Conservation (phyloP, 1,140 invertebrate genomes). For the Polypedilum pembai region DNA sequence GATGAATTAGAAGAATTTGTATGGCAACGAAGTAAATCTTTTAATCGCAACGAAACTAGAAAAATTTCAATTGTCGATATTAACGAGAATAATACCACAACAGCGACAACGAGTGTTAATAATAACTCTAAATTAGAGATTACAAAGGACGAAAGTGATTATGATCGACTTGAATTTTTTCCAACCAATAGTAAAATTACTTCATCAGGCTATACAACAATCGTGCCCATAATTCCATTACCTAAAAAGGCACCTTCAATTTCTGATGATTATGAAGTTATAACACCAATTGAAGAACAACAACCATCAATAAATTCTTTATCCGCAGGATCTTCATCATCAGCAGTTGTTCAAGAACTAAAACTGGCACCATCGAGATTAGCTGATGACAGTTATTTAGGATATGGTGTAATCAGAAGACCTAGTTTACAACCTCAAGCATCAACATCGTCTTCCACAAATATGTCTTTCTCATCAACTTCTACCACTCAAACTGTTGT, state of each 20-base stretch:
- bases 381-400: slow-evolving; percentile 68
- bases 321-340: background rate
- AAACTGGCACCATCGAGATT: slow-evolving; percentile 55
- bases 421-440: slow-evolving; percentile 44
- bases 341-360: slow-evolving; percentile 36
- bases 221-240: slow-evolving; percentile 49
- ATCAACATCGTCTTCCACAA: slow-evolving; percentile 36
- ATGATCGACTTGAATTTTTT: slow-evolving; percentile 72
- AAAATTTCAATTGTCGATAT: slow-evolving; percentile 32
- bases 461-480: slow-evolving; percentile 31
- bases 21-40: slow-evolving; percentile 39
- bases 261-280: slow-evolving; percentile 29
- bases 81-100: slow-evolving; percentile 31
- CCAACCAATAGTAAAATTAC: slow-evolving; percentile 59
- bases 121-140: slow-evolving; percentile 8
- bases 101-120: slow-evolving; percentile 38
- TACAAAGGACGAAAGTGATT: slow-evolving; percentile 41
- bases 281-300: slow-evolving; percentile 30
- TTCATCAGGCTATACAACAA: slow-evolving; percentile 57
- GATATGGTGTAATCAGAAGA: slow-evolving; percentile 68
- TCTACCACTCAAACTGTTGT: slow-evolving; percentile 43
- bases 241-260: slow-evolving; percentile 38
- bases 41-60: slow-evolving; percentile 35
- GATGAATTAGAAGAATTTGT: slow-evolving; percentile 39
- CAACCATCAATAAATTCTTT: background rate